Evolutionary conservation across 2,797 vertebrate species (phyloP).

Genomic region (Chromobotia macracanthus): DNA sequence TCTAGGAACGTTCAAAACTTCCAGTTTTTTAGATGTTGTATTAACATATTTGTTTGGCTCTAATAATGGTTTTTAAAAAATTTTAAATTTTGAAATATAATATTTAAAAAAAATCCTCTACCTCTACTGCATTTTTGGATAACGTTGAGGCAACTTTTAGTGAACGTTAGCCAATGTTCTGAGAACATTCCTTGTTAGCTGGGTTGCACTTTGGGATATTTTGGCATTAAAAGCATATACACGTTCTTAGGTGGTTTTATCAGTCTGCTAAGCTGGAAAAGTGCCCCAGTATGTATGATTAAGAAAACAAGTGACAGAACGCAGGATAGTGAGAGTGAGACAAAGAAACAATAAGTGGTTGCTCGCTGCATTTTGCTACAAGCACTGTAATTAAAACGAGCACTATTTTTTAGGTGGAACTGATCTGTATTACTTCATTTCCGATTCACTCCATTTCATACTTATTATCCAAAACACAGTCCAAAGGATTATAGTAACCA

Average conservation of each 20-base stretch:
- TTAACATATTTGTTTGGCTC: no score
- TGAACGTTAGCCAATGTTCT: background rate
- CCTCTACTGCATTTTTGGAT: no score
- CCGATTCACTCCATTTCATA: constrained; percentile 33
- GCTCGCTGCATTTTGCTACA: background rate
- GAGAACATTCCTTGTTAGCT: no score
- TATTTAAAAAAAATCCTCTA: no score
- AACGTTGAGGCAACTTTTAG: no score
- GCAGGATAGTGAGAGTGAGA: background rate
- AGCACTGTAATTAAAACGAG: background rate
- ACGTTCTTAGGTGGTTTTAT: constrained; percentile 5
- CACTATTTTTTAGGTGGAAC: background rate
- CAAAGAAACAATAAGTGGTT: background rate
- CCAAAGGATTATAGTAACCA: constrained; percentile 32
- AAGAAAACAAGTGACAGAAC: background rate
- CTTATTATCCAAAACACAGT: constrained; percentile 16
- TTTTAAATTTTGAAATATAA: no score
- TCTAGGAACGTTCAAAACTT: no score
- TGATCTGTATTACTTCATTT: constrained; percentile 21
- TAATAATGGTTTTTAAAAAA: no score
- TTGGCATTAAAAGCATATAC: background rate
- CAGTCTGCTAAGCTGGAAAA: background rate
- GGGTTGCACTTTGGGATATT: background rate
- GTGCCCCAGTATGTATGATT: background rate
- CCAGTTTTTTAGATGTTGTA: no score